These are phyloP conservation scores for Champsocephalus esox DNA, from an alignment of 2,797 vertebrate species.

Conservation along the genomic window DNA sequence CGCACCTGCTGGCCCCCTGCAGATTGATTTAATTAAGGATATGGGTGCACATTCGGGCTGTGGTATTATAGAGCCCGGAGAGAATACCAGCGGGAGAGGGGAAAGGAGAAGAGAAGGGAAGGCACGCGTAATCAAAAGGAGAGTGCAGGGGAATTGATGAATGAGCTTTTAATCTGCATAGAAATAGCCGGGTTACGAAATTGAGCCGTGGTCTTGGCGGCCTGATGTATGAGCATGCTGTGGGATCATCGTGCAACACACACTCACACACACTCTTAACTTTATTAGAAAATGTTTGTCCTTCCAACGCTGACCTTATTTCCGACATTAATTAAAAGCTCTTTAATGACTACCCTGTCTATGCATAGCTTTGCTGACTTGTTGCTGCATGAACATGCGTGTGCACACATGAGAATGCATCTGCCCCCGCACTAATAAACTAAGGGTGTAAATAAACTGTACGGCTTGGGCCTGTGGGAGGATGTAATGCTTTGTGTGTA, in stretches of 20 bases:
- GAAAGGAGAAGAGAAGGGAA: neutral
- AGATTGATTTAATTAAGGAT: constrained; percentile 80
- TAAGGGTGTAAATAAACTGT: constrained; percentile 5
- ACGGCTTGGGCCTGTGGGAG: constrained; percentile 27
- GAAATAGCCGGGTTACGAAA: constrained; percentile 76
- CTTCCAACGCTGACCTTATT: constrained; percentile 86
- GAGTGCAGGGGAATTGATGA: constrained; percentile 74
- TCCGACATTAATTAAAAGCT: constrained; percentile 85
- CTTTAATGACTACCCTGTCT: constrained; percentile 83
- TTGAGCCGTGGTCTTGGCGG: constrained; percentile 70
- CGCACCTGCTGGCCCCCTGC: constrained; percentile 67
- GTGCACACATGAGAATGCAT: constrained; percentile 9
- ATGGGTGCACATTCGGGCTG: constrained; percentile 57
- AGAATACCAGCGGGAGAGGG: constrained; percentile 4
- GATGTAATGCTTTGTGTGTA: constrained; percentile 23
- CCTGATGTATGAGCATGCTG: constrained; percentile 72
- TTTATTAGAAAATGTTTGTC: constrained; percentile 86
- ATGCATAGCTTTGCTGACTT: constrained; percentile 72
- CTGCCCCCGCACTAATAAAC: constrained; percentile 14
- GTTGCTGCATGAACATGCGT: constrained; percentile 50
- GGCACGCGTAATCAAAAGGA: constrained; percentile 68
- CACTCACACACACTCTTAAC: constrained; percentile 55
- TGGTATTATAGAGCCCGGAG: constrained; percentile 46
- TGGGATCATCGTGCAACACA: constrained; percentile 58
- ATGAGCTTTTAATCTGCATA: constrained; percentile 82